Evolutionary conservation across 1,140 invertebrate species (phyloP).

Genomic region (Eupristina koningsbergeri): DNA sequence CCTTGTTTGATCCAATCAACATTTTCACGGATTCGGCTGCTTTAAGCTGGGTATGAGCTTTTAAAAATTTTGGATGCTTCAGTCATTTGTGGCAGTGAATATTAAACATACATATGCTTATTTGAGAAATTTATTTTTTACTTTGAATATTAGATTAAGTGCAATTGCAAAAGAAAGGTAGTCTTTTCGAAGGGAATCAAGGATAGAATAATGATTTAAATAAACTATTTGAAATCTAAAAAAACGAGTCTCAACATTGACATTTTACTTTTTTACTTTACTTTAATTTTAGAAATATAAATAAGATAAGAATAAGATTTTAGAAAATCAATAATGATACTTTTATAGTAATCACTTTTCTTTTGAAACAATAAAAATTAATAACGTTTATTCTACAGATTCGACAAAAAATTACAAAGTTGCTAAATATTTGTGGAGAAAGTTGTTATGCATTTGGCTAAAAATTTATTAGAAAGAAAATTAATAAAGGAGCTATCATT

Average conservation of each 20-base stretch:
- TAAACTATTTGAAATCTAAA: neutral
- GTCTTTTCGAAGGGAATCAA: too few relatives aligned
- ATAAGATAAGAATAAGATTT: too few relatives aligned
- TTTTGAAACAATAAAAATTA: neutral
- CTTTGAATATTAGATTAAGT: neutral
- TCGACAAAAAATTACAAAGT: neutral
- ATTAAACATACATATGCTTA: too few relatives aligned
- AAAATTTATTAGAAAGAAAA: neutral
- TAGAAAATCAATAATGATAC: neutral
- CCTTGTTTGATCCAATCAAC: too few relatives aligned
- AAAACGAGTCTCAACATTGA: neutral
- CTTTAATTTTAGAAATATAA: too few relatives aligned
- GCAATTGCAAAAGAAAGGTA: neutral
- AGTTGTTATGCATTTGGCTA: neutral
- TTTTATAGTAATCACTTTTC: neutral
- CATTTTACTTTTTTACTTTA: neutral
- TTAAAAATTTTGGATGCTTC: too few relatives aligned
- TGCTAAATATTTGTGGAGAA: neutral
- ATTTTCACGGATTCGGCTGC: too few relatives aligned
- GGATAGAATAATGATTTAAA: neutral
- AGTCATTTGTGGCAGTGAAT: too few relatives aligned
- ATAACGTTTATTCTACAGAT: neutral
- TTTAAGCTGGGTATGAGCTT: too few relatives aligned
- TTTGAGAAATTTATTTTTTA: neutral
- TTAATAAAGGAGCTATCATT: neutral